Evolutionary conservation across 2,797 vertebrate genomes (phyloP).

Genomic region (Sebastiscus tertius): DNA sequence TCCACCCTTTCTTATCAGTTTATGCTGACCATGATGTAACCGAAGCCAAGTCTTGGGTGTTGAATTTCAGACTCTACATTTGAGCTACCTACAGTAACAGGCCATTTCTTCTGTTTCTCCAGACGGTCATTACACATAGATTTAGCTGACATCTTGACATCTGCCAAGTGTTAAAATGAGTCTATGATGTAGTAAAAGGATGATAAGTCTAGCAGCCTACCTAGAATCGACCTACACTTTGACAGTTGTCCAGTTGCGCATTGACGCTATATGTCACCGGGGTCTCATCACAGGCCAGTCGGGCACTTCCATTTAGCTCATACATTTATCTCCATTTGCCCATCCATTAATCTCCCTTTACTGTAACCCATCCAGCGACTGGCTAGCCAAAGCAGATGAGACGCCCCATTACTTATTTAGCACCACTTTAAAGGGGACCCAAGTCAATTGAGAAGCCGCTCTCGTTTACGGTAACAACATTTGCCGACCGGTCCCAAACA

Average conservation of each 20-base stretch:
- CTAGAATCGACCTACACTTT: background rate
- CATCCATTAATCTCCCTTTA: slow-evolving; percentile 72
- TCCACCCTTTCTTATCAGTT: background rate
- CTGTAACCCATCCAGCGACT: slow-evolving; percentile 71
- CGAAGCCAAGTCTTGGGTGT: background rate
- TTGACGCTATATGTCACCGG: slow-evolving; percentile 41
- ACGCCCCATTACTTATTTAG: slow-evolving; percentile 80
- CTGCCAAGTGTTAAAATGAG: slow-evolving; percentile 3
- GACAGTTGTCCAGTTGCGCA: slow-evolving; percentile 23
- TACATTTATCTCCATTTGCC: slow-evolving; percentile 64
- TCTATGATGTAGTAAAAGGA: slow-evolving; percentile 2
- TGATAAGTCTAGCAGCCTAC: background rate
- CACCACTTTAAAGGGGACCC: slow-evolving; percentile 72
- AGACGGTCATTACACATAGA: slow-evolving; percentile 8
- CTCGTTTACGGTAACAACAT: slow-evolving; percentile 73
- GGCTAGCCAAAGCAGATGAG: slow-evolving; percentile 69
- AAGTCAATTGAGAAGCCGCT: slow-evolving; percentile 70
- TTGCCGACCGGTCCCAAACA: slow-evolving; percentile 52
- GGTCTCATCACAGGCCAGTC: slow-evolving; percentile 5
- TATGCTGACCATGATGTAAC: slow-evolving; percentile 6
- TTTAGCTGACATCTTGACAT: background rate
- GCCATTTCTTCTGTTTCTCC: background rate
- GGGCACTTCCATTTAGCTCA: slow-evolving; percentile 44
- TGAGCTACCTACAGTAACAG: background rate
- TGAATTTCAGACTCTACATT: slow-evolving; percentile 22